Conservation (phyloP, 1,140 invertebrate genomes). For the Marisa cornuarietis region DNA sequence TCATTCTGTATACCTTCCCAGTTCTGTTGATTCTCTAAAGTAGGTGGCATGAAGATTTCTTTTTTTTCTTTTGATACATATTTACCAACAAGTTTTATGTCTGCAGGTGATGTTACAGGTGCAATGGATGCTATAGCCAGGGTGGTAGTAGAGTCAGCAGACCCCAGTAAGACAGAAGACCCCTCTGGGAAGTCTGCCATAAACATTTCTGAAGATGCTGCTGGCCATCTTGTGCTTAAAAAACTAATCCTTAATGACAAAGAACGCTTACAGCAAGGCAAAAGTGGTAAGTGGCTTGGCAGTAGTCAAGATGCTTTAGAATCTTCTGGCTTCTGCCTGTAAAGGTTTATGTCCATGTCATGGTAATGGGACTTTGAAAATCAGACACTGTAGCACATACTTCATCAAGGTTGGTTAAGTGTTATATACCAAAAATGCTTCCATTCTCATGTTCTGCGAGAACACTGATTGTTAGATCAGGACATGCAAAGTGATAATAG, state of each 20-base stretch:
- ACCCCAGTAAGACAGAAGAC: conserved; percentile 50
- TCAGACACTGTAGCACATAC: no score
- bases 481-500: no score
- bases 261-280: conserved; percentile 50
- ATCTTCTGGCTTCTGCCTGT: no score
- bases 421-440: no score
- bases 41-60: background rate
- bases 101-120: conserved; percentile 55
- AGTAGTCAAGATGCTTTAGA: no score
- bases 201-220: conserved; percentile 80
- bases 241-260: conserved; percentile 79
- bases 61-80: background rate
- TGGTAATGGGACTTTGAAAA: no score
- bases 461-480: no score
- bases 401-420: no score
- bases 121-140: conserved; percentile 59
- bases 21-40: background rate
- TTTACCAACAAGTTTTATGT: conserved; percentile 4
- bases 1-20: no score
- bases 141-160: conserved; percentile 45
- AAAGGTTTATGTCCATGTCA: no score
- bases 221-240: conserved; percentile 82
- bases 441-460: no score
- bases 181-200: conserved; percentile 56
- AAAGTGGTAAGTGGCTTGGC: background rate